A percentile compares a stretch with the other conserved stretches of the same genome.
phyloP scores from a whole-genome alignment of 2,797 vertebrate genomes.

The Hozukius guyotensis region DNA sequence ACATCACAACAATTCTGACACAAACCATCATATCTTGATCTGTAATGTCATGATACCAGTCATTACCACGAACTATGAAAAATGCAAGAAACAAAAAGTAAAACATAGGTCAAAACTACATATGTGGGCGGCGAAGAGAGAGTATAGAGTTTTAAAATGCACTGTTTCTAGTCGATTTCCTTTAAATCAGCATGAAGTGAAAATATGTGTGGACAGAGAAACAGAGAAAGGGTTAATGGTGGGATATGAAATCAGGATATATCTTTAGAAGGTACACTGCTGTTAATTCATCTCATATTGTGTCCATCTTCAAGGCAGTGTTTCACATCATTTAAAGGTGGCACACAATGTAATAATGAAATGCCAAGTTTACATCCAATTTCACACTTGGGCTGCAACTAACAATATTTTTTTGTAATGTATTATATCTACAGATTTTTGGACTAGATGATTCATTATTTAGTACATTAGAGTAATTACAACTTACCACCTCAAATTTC shows the following conservation, averaged over 20 bases:
- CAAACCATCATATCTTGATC: not conserved
- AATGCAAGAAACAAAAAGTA: not conserved
- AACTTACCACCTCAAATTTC: not conserved
- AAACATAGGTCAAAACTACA: not conserved
- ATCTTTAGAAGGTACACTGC: not conserved
- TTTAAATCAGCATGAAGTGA: not conserved
- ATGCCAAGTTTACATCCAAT: not conserved
- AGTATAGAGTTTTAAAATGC: not conserved
- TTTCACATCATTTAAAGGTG: not conserved
- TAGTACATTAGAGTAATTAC: not conserved
- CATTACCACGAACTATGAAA: not conserved
- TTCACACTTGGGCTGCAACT: not conserved
- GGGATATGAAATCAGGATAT: not conserved
- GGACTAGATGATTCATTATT: not conserved
- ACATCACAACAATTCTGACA: not conserved
- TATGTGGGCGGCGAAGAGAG: not conserved
- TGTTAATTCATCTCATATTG: not conserved
- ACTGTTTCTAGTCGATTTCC: not conserved
- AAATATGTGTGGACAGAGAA: not conserved
- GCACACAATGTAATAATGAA: not conserved
- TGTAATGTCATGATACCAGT: not conserved
- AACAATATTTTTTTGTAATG: not conserved
- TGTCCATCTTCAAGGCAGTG: not conserved
- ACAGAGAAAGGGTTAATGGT: not conserved
- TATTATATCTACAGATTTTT: not conserved